Evolutionary conservation across 1,140 invertebrate species (phyloP).

Genomic region (Aradophagus sp.): DNA sequence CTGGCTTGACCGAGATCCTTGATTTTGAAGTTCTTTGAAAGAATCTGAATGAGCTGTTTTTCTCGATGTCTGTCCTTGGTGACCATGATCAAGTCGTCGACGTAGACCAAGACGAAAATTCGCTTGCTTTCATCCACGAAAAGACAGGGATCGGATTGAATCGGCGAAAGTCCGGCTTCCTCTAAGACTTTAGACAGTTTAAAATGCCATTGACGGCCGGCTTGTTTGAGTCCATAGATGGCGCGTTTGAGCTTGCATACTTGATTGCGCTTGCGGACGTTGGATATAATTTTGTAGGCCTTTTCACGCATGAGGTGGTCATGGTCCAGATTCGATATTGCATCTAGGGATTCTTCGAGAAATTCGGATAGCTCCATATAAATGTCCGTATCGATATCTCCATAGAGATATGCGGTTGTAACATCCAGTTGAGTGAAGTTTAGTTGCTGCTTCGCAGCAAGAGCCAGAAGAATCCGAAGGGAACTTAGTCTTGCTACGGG

Average conservation of each 20-base stretch:
- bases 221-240: constrained; percentile 67
- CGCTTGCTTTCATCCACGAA: not conserved
- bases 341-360: too few species aligned
- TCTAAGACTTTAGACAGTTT: not conserved
- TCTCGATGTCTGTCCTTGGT: constrained; percentile 11
- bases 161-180: constrained; percentile 34
- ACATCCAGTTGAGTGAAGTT: too few species aligned
- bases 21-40: constrained; percentile 7
- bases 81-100: constrained; percentile 66
- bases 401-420: too few species aligned
- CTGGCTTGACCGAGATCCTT: constrained; percentile 18
- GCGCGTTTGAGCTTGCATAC: constrained; percentile 58
- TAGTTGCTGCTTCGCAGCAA: too few species aligned
- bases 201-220: constrained; percentile 19
- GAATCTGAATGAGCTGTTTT: constrained; percentile 26
- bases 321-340: too few species aligned
- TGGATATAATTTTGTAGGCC: too few species aligned
- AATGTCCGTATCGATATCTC: too few species aligned
- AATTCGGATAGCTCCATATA: too few species aligned
- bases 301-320: too few species aligned
- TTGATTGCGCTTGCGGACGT: too few species aligned
- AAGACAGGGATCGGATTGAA: constrained; percentile 1
- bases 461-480: too few species aligned
- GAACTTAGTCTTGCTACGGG: too few species aligned
- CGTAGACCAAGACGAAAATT: constrained; percentile 55